Base-by-base conservation (phyloP, 2,797 vertebrate genomes). In the Cuculus canorus region DNA sequence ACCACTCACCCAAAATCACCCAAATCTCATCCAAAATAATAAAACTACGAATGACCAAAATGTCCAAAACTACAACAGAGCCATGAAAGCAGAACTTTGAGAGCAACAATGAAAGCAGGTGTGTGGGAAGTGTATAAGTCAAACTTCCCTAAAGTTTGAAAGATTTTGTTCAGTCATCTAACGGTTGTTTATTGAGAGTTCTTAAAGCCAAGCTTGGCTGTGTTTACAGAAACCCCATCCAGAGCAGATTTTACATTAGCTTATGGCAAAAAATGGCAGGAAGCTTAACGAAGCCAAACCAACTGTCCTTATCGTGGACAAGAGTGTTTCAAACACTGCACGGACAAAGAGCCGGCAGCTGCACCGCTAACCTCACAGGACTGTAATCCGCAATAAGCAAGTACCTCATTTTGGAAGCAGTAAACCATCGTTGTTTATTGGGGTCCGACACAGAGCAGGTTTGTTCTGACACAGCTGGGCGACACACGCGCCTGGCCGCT, bases 171-270 rank as follows among this genome's bases (percentile, higher is more conserved):
- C 91, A 93, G 95, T 90, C 96, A 60, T 95, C 90, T 96, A 94
- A 95, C 88, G 72, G 93, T 83, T 97, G 96, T 96, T 96, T 97
- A 96, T 91, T 95, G 87, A 90, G 94, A 95, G 84, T 96, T 97
- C 97, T 97, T 98, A 97, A 97, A 97, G 95, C 84, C 96, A 97
- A 97, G 95, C 92, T 95, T 88, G 94, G 94, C 96, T 97, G 97
- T 97, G 93, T 97, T 97, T 96, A 97, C 91, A 97, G 95, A 96
- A 97, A 97, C 96, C 96, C 96, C 96, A 96, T 92, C 92, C 89
- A 91, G 76, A 76, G 72, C 37, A 82, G 76, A 80, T 53, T 88
- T 90, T 59, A 87, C 45, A 73, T 77, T 87, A 78, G 64, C 90
- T 82, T 94, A 61, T 41, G 59, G 95, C 93, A 87, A 97, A 96